Evolutionary conservation across 2,888 invertebrate genomes (phyloP), one percentile per base, ranked within the genome.

Genomic region (Ypsolopha scabrella): DNA sequence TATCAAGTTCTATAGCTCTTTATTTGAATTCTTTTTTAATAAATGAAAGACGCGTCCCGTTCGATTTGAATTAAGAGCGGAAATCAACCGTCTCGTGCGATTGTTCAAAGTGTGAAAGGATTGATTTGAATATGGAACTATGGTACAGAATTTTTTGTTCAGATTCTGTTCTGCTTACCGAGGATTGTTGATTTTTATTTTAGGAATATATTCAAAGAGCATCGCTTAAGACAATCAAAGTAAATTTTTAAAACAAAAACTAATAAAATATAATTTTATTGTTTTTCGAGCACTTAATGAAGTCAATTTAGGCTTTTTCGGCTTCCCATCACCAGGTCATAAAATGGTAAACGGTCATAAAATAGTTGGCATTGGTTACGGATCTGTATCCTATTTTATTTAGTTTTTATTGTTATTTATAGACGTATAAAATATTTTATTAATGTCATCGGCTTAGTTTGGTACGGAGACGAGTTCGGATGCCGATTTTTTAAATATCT

Each of bases 361-460:
- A 85, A 78, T 67, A 62, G 69, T 69, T 68, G 65, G 72, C 80
- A 81, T 82, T 75, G 83, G 81, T 82, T 76, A 67, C 70, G 68
- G 67, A 60, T 69, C 68, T 78, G 70, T 80, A 73, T 79, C 76
- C 81, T 83, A 83, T 83, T 85, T 83, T 75, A 85, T 80, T 77
- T 71, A 70, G 63, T 75, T 86, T 85, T 83, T 83, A 83, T 80
- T 74, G 81, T 82, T 82, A 83, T 86, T 86, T 82, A 83, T 85
- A 65, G 77, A 60, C 67, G 58, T 75, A 80, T 82, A 82, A 85
- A 85, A 81, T 63, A 57, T 63, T 71, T 80, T 77, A 75, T 81
- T 71, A 74, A 75, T 80, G 78, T 78, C 75, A 76, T 75, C 75
- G 72, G 70, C 65, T 72, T 64, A 58, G 34, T 38, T 11, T 24